phyloP scores from a whole-genome alignment of 1,140 invertebrate genomes.

The Drosophila leontia region DNA sequence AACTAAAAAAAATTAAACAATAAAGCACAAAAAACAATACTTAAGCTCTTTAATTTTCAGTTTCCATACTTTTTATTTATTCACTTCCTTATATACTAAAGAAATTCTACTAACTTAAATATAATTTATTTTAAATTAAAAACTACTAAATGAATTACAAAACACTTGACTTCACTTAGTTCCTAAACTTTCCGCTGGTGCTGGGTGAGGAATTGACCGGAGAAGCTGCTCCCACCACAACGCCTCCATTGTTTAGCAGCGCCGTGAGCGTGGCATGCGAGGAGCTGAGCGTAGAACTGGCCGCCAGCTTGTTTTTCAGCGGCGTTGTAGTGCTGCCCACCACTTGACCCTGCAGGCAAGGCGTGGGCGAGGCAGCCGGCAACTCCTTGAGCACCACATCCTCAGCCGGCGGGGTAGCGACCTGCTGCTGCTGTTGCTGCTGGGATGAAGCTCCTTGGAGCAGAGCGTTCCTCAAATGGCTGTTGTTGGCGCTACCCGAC shows the following conservation, averaged over 20 bases:
- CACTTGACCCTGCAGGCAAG: slow-evolving; percentile 64
- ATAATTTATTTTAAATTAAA: neutral
- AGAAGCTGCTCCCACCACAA: slow-evolving; percentile 28
- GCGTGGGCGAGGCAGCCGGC: slow-evolving; percentile 38
- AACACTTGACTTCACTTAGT: slow-evolving; percentile 24
- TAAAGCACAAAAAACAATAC: neutral
- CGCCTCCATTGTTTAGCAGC: slow-evolving; percentile 69
- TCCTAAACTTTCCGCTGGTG: slow-evolving; percentile 57
- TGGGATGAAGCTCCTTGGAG: slow-evolving; percentile 44
- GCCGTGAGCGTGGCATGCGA: slow-evolving; percentile 83
- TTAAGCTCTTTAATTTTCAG: neutral
- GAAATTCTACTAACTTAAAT: neutral
- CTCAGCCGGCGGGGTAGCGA: slow-evolving; percentile 16
- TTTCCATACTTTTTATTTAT: neutral
- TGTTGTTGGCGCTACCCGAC: slow-evolving; percentile 38
- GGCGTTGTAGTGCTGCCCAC: slow-evolving; percentile 61
- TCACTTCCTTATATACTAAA: neutral
- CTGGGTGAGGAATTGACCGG: slow-evolving; percentile 9
- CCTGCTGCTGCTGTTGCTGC: slow-evolving; percentile 21
- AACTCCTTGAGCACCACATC: slow-evolving; percentile 48
- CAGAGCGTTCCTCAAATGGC: slow-evolving; percentile 67
- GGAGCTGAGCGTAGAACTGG: slow-evolving; percentile 73
- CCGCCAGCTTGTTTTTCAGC: slow-evolving; percentile 45
- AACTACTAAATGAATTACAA: neutral
- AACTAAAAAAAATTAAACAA: fast-evolving